Percentiles rank a stretch among this genome's conserved stretches.
phyloP scores from a whole-genome alignment of 1,140 invertebrate genomes.

The Sinonovacula constricta region DNA sequence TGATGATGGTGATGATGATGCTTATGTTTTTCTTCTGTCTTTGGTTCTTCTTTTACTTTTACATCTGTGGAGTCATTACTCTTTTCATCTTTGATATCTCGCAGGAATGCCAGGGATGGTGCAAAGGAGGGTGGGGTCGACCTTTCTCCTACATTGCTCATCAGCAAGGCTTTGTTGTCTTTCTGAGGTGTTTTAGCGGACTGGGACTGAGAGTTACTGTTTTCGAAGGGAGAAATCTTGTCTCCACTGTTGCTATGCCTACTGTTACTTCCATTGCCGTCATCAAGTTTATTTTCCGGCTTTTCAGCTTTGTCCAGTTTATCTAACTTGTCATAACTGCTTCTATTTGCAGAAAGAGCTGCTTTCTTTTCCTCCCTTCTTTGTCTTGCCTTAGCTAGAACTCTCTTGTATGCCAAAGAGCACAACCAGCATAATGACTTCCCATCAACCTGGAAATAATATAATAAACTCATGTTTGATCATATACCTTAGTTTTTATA shows the following conservation, averaged over 20 bases:
- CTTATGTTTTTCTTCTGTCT: conserved; percentile 49
- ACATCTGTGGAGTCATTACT: conserved; percentile 43
- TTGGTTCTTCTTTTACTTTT: conserved; percentile 41
- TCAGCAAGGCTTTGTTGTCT: conserved; percentile 37
- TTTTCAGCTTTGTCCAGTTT: conserved; percentile 40
- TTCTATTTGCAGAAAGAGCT: conserved; percentile 20
- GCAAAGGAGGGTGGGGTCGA: conserved; percentile 49
- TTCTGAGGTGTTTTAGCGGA: conserved; percentile 25
- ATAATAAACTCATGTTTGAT: no score
- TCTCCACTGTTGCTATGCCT: conserved; percentile 14
- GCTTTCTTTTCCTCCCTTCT: conserved; percentile 80
- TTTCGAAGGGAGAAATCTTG: conserved; percentile 48
- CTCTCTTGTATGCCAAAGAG: conserved; percentile 94
- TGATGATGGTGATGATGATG: conserved; percentile 61
- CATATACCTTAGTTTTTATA: no score
- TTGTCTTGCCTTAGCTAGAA: conserved; percentile 89
- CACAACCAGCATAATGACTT: conserved; percentile 98
- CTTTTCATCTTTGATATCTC: conserved; percentile 50
- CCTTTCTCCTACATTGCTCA: conserved; percentile 32
- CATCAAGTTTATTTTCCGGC: conserved; percentile 14
- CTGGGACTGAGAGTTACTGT: conserved; percentile 29
- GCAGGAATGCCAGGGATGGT: conserved; percentile 42
- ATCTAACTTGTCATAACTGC: conserved; percentile 41
- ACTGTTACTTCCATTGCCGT: conserved; percentile 24
- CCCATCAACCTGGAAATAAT: conserved; percentile 89